Base-by-base conservation (phyloP, 2,113 vertebrate genomes). In the Perccottus glenii region DNA sequence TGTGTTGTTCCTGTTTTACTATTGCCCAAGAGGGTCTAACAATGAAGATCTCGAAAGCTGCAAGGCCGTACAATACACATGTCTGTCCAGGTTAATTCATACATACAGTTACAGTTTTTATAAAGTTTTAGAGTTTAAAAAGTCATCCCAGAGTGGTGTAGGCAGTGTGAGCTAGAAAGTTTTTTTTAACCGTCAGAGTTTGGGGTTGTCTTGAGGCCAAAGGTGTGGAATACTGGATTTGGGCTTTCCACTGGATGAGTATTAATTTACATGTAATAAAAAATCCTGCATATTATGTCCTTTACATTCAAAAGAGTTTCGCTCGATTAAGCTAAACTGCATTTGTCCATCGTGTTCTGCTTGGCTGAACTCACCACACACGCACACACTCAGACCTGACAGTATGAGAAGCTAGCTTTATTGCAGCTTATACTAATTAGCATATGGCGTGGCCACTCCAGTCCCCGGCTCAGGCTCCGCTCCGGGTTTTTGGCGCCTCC, bases 401-500 rank as follows among this genome's bases (percentile, higher is more conserved):
- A 46, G 2, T 44, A 70, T 36, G 53, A 52, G 33, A 55, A 57
- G 38, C 38, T 19, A 52, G 50, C 38, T 27, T 10, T 51, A 33
- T 63, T 33, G 46, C 3, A 33, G 12, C 55, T 46, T 32, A 67
- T 47, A 52, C 48, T 55, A 71, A 81, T 79, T 73, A 75, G 60
- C 56, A 52, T 11, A 1, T 10, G 67, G 49, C 45, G 67, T 46
- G 42, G 70, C 79, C 76, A 27, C 15, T 86, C 83, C 84, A 14
- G 36, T 3, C 14, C 5, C 19, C 27, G 5, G 50, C 5, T 2
- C 14, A 0, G 0, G 44, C 1, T 88, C 89, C 85, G 80, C 51
- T 43, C 83, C 91, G n/a, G 52, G 88, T 86, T 88, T 92, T 92
- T 59, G 6, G 50, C 2, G 4, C 64, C 5, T 49, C 80, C 57